Percentiles rank a stretch among this genome's conserved stretches.
These are phyloP conservation scores for Numenius phaeopus DNA, from an alignment of 2,797 vertebrate genomes.

Conservation along the genomic window DNA sequence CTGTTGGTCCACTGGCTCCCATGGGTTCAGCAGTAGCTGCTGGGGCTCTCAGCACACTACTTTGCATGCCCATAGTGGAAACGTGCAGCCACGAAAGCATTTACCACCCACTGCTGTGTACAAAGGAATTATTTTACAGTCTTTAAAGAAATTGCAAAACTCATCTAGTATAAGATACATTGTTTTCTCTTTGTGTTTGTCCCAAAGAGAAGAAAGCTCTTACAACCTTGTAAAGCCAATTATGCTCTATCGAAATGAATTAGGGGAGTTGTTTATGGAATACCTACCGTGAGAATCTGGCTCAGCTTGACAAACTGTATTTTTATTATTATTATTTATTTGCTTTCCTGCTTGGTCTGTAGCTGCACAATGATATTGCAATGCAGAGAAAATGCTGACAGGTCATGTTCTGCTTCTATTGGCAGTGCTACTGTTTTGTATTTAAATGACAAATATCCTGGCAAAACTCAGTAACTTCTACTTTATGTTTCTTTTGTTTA, in stretches of 20 bases:
- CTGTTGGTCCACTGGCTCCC: fast-evolving
- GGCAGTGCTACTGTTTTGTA: slow-evolving; percentile 59
- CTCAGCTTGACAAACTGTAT: slow-evolving; percentile 61
- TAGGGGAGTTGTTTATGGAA: slow-evolving; percentile 52
- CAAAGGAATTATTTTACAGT: neutral
- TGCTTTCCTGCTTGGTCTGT: slow-evolving; percentile 61
- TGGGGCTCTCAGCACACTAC: neutral
- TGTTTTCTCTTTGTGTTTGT: slow-evolving; percentile 17
- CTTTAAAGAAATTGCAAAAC: neutral
- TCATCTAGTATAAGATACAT: neutral
- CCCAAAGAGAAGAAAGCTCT: slow-evolving; percentile 27
- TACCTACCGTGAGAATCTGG: slow-evolving; percentile 64
- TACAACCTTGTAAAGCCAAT: slow-evolving; percentile 59
- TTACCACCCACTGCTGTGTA: neutral
- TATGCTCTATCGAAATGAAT: slow-evolving; percentile 68
- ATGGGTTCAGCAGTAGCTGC: neutral
- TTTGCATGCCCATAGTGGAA: neutral
- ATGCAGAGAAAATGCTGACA: slow-evolving; percentile 73
- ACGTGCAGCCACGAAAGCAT: neutral
- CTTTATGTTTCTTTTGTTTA: neutral
- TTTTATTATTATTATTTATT: slow-evolving; percentile 61
- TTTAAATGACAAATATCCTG: slow-evolving; percentile 65
- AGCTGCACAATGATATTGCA: slow-evolving; percentile 55
- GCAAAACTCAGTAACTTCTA: neutral
- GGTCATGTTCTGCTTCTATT: slow-evolving; percentile 71